phyloP scores from a whole-genome alignment of 1,140 invertebrate genomes.

The Drosophila gunungcola region DNA sequence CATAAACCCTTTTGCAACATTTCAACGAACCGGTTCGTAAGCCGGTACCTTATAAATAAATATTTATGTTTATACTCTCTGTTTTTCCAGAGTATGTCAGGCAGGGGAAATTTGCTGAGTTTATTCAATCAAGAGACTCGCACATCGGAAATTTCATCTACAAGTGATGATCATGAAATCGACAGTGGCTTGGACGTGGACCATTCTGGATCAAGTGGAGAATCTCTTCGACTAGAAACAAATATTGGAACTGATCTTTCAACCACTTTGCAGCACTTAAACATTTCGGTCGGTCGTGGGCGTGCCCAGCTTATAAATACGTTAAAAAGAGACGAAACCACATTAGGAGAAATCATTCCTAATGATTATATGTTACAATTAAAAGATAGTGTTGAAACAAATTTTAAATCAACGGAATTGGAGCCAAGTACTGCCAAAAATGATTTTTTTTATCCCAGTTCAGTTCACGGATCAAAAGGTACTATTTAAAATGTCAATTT shows the following conservation, averaged over 20 bases:
- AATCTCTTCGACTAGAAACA: conserved; percentile 4
- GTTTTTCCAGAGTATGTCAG: conserved; percentile 37
- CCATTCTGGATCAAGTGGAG: conserved; percentile 23
- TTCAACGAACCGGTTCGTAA: too few relatives aligned
- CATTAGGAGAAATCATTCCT: neutral
- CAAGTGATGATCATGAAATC: conserved; percentile 17
- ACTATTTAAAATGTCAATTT: neutral
- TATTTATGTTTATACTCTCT: neutral
- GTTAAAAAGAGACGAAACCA: conserved; percentile 5
- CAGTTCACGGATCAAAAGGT: conserved; percentile 31
- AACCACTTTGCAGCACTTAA: conserved; percentile 16
- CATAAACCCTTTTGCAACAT: too few relatives aligned
- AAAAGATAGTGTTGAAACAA: neutral
- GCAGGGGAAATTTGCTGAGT: conserved; percentile 33
- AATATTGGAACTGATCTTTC: conserved; percentile 10
- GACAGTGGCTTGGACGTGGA: conserved; percentile 33
- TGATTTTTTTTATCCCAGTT: conserved; percentile 1
- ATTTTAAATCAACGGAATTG: neutral
- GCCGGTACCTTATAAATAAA: too few relatives aligned
- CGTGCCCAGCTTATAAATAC: conserved; percentile 19
- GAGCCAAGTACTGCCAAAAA: neutral
- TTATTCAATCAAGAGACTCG: conserved; percentile 19
- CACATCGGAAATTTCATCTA: neutral
- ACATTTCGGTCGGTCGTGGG: conserved; percentile 36
- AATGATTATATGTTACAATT: neutral